Evolutionary conservation across 2,797 vertebrate genomes (phyloP).

Genomic region (Clarias pachynema): DNA sequence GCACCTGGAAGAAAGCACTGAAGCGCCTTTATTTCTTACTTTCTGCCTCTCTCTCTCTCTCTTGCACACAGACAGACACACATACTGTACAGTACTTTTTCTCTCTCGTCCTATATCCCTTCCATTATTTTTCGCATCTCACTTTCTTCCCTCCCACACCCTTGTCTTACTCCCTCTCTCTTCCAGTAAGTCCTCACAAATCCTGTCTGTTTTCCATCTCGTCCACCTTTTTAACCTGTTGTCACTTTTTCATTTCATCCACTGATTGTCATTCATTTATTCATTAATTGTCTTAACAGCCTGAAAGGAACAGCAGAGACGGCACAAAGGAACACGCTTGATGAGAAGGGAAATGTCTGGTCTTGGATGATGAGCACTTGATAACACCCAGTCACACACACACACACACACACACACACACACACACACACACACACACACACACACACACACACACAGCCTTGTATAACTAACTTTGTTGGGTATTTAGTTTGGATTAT

Average conservation of each 20-base stretch:
- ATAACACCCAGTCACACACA: conserved; percentile 29
- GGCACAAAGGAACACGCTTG: conserved; percentile 57
- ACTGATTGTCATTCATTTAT: conserved; percentile 60
- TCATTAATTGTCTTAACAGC: conserved; percentile 68
- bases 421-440: background rate
- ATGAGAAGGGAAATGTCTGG: conserved; percentile 45
- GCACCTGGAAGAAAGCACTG: conserved; percentile 88
- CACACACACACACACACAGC: background rate
- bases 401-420: conserved; percentile 21
- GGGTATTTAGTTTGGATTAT: background rate
- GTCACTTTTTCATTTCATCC: conserved; percentile 58
- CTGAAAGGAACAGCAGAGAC: conserved; percentile 57
- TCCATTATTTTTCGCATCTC: conserved; percentile 14
- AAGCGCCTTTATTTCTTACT: conserved; percentile 63
- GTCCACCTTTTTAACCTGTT: conserved; percentile 55
- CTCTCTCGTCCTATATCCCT: background rate
- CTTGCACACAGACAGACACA: background rate
- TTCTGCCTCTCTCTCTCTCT: background rate
- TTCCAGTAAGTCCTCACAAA: conserved; percentile 43
- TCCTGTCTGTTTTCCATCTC: conserved; percentile 31
- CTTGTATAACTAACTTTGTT: background rate
- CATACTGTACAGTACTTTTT: background rate
- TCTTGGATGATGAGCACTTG: conserved; percentile 39
- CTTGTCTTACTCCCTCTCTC: conserved; percentile 22
- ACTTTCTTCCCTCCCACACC: background rate